These are phyloP conservation scores for Scelioninae gen. 2 DNA, from an alignment of 2,888 invertebrate genomes.

Conservation along the genomic window DNA sequence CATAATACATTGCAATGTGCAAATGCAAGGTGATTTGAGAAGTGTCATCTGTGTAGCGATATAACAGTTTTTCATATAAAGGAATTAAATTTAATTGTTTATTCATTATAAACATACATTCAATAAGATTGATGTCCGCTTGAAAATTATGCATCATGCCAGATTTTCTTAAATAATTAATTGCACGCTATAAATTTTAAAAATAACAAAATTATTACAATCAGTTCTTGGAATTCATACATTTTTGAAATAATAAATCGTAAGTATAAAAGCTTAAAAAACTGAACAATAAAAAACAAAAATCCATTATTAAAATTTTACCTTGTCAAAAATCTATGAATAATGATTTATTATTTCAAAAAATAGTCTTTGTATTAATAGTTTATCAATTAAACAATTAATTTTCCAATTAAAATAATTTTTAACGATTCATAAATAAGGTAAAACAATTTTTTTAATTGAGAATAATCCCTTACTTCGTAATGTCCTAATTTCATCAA, in stretches of 20 bases:
- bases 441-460: not conserved
- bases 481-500: conserved; percentile 6
- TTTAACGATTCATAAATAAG: too few relatives aligned
- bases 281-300: too few relatives aligned
- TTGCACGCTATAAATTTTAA: not conserved
- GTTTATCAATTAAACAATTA: too few relatives aligned
- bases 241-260: too few relatives aligned
- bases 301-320: too few relatives aligned
- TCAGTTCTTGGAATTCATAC: too few relatives aligned
- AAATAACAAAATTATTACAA: not conserved
- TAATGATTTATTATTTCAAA: too few relatives aligned
- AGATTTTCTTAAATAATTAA: not conserved
- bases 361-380: not conserved
- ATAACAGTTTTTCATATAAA: not conserved
- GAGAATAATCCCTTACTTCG: conserved; percentile 3
- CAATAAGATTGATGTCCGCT: not conserved
- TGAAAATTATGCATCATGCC: not conserved
- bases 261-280: not conserved
- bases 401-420: too few relatives aligned
- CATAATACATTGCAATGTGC: conserved; percentile 7
- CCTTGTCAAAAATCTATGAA: too few relatives aligned
- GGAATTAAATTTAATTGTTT: not conserved
- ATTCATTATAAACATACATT: not conserved
- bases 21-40: not conserved
- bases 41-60: not conserved